Base-by-base conservation (phyloP, 1,140 invertebrate species). In the Nymphalis io region DNA sequence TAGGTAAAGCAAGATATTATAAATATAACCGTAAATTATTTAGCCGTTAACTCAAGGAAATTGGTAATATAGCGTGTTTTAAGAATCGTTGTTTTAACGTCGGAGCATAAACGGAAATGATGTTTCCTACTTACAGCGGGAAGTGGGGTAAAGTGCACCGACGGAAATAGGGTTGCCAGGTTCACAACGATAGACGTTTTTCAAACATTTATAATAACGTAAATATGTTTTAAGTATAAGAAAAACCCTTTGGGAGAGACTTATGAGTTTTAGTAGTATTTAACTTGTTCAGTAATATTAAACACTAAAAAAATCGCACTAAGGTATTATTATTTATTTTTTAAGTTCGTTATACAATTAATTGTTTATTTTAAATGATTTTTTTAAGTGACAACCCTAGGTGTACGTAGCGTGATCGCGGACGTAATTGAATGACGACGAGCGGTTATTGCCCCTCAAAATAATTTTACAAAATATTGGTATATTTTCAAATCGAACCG, bases 11-110 rank as follows among this genome's bases (percentile, higher is more conserved):
- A 8, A n/a, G n/a, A 46, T 18, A 46, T 46, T n/a, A 46, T 46
- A 46, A 46, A 46, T 44, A n/a, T 1, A n/a, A n/a, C 44, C 44
- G 44, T 46, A 57, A 66, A 66, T 66, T 66, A 55, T 48, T 40
- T 33, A 42, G 42, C 40, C 55, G 42, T 70, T 64, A 70, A 70
- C 55, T 64, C 23, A 38, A 70, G 68, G 68, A 70, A 63, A 70
- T 70, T 59, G 68, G 60, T 58, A 64, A 20, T 58, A 62, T 64
- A 64, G 53, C 68, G 68, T 70, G 67, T 39, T 57, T 18, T 33
- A 42, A 51, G 44, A 69, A 58, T 33, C 53, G 68, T 58, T 55
- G 20, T 48, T 59, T 63, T 70, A 64, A 58, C 62, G 61, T 57
- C 68, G 61, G 60, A 21, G 51, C 57, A 53, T 39, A 68, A 62